These are phyloP conservation scores for Rhinolophus ferrumequinum DNA, from an alignment of 2,113 vertebrate genomes.

Conservation along the genomic window DNA sequence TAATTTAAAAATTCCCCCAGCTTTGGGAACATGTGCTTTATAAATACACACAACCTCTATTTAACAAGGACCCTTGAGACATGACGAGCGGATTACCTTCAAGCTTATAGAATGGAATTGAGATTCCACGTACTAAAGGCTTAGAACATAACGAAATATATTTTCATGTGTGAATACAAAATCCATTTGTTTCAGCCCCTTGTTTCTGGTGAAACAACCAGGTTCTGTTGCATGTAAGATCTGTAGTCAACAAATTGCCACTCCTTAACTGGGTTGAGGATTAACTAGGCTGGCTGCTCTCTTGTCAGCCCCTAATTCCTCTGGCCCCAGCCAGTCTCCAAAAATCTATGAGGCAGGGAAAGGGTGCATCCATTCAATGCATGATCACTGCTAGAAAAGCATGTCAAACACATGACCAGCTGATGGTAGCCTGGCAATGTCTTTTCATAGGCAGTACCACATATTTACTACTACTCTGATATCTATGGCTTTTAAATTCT, in stretches of 20 bases:
- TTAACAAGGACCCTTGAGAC: constrained; percentile 49
- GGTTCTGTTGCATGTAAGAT: background rate
- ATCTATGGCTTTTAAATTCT: background rate
- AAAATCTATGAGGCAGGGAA: background rate
- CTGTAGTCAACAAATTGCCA: background rate
- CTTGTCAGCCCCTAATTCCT: background rate
- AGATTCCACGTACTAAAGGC: background rate
- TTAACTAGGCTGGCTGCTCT: background rate
- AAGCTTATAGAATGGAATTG: background rate
- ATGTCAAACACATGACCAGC: background rate
- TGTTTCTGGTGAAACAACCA: background rate
- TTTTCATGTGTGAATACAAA: background rate
- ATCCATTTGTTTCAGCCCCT: background rate
- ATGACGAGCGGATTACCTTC: constrained; percentile 50
- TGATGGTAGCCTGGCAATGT: background rate
- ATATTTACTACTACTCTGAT: background rate
- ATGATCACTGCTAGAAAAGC: background rate
- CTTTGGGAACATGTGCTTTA: background rate
- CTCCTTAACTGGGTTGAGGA: background rate
- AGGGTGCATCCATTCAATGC: background rate
- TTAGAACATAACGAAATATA: background rate
- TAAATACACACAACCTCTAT: constrained; percentile 49
- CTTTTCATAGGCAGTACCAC: background rate
- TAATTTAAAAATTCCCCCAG: constrained; percentile 62
- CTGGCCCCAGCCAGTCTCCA: background rate